Base-by-base conservation (phyloP, 2,888 invertebrate species). In the Morinoia aosen region DNA sequence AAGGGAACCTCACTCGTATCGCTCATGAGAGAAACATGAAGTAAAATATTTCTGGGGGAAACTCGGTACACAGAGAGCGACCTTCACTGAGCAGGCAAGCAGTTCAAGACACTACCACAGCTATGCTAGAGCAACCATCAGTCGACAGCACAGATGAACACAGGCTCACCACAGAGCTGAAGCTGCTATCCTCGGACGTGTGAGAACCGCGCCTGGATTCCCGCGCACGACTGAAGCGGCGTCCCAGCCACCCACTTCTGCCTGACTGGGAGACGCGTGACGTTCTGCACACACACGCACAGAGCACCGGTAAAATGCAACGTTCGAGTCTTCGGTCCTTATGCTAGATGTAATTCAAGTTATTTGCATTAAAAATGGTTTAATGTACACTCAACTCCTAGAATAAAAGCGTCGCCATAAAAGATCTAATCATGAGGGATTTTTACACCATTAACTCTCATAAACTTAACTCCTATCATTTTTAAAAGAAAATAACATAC, bases 141-240 rank as follows among this genome's bases (percentile, higher is more conserved):
- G 61, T 19, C 76, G 25, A 16, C 25, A 76, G 25, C 33, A 76
- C 19, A 76, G 25, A 76, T 10, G 25, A 76, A 61, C 61, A 61
- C 76, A 76, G 25, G 25, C 76, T 76, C 90, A 96, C 96, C 96
- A 96, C 96, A 33, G 96, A 96, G 25, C 96, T 96, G 91, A 96
- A 95, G 95, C 96, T 96, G 94, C 96, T 96, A 90, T 96, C 96
- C 91, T 96, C 96, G 58, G 96, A 96, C 4, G 96, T 96, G 93
- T 96, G 96, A 91, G 96, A 96, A 16, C 95, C 95, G 19, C 95
- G 58, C 33, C 94, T n/a, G 0, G 93, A 94, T n/a, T 57, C 94
- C 11, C 48, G 57, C 88, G 76, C 76, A 56, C 91, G 64, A 39
- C 58, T 95, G 64, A 95, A 4, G 61, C 95, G 40, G n/a, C 61